Evolutionary conservation across 2,888 invertebrate species (phyloP), one percentile per base, ranked within the genome.

Genomic region (Agonopterix arenella): DNA sequence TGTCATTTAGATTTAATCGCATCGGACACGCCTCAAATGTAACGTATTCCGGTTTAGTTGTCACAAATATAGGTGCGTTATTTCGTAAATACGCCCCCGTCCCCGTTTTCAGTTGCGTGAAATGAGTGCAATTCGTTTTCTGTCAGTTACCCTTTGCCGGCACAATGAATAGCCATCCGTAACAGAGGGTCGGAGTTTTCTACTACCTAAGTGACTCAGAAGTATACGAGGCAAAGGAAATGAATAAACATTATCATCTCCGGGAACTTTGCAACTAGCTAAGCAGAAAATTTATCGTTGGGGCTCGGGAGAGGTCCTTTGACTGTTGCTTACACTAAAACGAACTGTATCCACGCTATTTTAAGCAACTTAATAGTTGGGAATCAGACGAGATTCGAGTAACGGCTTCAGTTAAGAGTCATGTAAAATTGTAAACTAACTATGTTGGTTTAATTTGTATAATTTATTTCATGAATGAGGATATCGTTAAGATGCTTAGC

Each of bases 221-320:
- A 49, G 38, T 37, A 44, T 37, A 38, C 45, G 44, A 41, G 36
- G 52, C 43, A 56, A 54, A 49, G 62, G 56, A 61, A 61, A 62
- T 60, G 59, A 63, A 64, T 64, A 66, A 66, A 65, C 56, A 64
- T 59, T 59, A 64, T 64, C 59, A 57, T 60, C 54, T 52, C 54
- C 54, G 48, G 53, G 55, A 69, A 67, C 53, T 67, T 68, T 60
- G 56, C 48, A 56, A 59, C 61, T 59, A 65, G 57, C 58, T 55
- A 57, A 61, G 59, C 57, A 55, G 60, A 64, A 64, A 61, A 66
- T 64, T 61, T 56, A 51, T 49, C 60, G 57, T 53, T 28, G 28
- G 28, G 28, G 28, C 28, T 28, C 28, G 28, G 28, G 28, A 28
- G 28, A 5, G 28, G 28, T 28, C 28, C 7, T 28, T 28, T 28